Evolutionary conservation across 2,113 vertebrate species (phyloP).

Genomic region (Raja brachyura): DNA sequence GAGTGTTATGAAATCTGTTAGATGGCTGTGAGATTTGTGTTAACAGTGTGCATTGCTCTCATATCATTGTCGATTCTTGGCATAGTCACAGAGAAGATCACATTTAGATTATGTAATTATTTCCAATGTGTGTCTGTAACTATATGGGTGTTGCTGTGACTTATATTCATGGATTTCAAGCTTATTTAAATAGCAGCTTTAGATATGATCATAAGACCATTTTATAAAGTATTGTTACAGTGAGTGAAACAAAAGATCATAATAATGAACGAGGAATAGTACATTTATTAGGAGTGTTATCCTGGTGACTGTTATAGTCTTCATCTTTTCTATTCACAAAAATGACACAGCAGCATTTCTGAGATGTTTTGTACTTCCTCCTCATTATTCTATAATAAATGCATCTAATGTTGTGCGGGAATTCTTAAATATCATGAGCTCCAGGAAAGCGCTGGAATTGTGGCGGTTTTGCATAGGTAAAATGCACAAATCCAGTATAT

Average conservation of each 20-base stretch:
- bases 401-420: not conserved
- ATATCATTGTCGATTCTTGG: not conserved
- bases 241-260: not conserved
- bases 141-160: not conserved
- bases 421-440: not conserved
- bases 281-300: not conserved
- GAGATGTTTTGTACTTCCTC: not conserved
- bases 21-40: not conserved
- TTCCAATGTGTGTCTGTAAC: not conserved
- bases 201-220: not conserved
- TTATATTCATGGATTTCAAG: conserved; percentile 2
- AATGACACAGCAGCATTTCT: not conserved
- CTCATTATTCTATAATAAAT: not conserved
- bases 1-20: conserved; percentile 7
- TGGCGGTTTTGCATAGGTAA: not conserved
- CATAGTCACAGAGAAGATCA: not conserved
- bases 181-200: not conserved
- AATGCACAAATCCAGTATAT: not conserved
- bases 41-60: not conserved
- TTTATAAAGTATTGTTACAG: not conserved
- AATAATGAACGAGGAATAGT: not conserved
- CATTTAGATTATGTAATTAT: conserved; percentile 3
- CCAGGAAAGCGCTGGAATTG: not conserved
- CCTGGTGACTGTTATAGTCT: not conserved
- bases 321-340: not conserved